Percentiles rank a stretch among this genome's conserved stretches.
Evolutionary conservation across 2,797 vertebrate species (phyloP).

Genomic region (Lacerta viridis): DNA sequence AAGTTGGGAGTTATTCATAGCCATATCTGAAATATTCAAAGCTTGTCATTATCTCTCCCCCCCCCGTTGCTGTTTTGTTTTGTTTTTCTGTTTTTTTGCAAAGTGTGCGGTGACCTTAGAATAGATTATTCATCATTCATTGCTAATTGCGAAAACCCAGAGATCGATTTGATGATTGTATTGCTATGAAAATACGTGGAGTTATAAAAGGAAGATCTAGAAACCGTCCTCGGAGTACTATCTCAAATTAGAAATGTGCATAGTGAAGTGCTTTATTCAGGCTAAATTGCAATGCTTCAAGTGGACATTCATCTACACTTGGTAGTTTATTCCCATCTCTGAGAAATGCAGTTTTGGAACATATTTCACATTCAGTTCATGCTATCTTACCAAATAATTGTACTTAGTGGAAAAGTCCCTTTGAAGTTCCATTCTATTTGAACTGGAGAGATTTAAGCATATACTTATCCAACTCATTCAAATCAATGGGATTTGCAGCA

Average conservation of each 20-base stretch:
- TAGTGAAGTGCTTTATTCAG: slow-evolving; percentile 7
- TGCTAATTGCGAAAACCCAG: slow-evolving; percentile 57
- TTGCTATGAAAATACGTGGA: slow-evolving; percentile 59
- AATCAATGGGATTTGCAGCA: background rate
- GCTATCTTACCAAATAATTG: slow-evolving; percentile 26
- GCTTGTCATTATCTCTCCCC: background rate
- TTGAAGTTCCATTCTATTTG: slow-evolving; percentile 14
- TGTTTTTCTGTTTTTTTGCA: background rate
- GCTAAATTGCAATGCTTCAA: slow-evolving; percentile 39
- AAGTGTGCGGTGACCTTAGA: slow-evolving; percentile 43
- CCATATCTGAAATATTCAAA: background rate
- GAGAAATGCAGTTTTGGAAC: background rate
- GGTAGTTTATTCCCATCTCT: slow-evolving; percentile 30
- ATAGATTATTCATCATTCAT: slow-evolving; percentile 63
- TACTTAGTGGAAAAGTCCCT: background rate
- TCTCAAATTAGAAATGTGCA: slow-evolving; percentile 14
- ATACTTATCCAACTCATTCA: background rate
- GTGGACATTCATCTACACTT: slow-evolving; percentile 3
- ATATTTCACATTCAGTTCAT: slow-evolving; percentile 27
- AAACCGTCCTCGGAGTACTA: slow-evolving; percentile 41
- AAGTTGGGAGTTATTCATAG: no score
- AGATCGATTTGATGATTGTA: slow-evolving; percentile 39
- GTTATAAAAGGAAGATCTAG: slow-evolving; percentile 35
- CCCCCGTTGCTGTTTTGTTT: slow-evolving; percentile 21
- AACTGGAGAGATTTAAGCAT: slow-evolving; percentile 17